These are phyloP conservation scores for Spisula solida DNA, from an alignment of 2,888 invertebrate species.

Conservation along the genomic window DNA sequence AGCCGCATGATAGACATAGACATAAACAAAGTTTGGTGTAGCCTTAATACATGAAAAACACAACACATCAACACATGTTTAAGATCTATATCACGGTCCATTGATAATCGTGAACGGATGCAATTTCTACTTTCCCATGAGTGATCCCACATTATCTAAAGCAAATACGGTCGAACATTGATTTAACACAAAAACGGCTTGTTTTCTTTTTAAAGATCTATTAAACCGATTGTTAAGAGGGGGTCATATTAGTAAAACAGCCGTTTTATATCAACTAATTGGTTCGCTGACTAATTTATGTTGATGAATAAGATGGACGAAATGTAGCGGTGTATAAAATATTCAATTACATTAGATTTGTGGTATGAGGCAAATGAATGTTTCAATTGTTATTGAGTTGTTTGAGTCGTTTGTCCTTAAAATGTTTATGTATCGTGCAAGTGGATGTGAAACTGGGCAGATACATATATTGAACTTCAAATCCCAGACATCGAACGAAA, in stretches of 20 bases:
- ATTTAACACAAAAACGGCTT: neutral
- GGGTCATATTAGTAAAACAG: neutral
- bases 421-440: too few relatives aligned
- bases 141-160: neutral
- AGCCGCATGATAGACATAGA: too few relatives aligned
- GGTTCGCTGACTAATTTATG: neutral
- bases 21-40: too few relatives aligned
- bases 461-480: too few relatives aligned
- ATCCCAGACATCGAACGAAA: too few relatives aligned
- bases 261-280: slow-evolving; percentile 5
- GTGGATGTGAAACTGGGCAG: too few relatives aligned
- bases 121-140: neutral
- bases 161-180: neutral
- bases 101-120: slow-evolving; percentile 12
- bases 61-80: too few relatives aligned
- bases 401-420: too few relatives aligned
- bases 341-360: too few relatives aligned
- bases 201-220: slow-evolving; percentile 3
- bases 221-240: neutral
- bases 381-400: too few relatives aligned
- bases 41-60: too few relatives aligned
- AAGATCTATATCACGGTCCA: neutral
- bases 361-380: too few relatives aligned
- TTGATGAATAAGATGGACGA: neutral
- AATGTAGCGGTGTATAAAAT: neutral